A percentile compares a stretch with the other conserved stretches of the same genome.
These are phyloP conservation scores for Nematolebias whitei DNA, from an alignment of 2,113 vertebrate species.

Conservation along the genomic window DNA sequence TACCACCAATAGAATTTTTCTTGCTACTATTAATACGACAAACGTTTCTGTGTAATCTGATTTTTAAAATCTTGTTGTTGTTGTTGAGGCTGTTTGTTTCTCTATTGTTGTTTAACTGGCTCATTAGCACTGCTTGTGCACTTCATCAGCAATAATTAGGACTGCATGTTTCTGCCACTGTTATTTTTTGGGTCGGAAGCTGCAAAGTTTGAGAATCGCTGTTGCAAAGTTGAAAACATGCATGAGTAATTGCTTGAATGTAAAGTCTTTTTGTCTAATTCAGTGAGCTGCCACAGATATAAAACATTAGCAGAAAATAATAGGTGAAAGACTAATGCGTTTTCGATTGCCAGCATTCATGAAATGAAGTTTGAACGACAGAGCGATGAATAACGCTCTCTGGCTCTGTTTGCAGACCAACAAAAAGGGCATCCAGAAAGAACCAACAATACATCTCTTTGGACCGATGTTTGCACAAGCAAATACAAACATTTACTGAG, in stretches of 20 bases:
- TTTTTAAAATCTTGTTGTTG: too few species aligned
- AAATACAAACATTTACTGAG: constrained; percentile 71
- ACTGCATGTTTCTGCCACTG: neutral
- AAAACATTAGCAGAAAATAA: constrained; percentile 68
- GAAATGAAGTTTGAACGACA: constrained; percentile 60
- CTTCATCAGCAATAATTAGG: too few species aligned
- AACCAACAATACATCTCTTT: constrained; percentile 56
- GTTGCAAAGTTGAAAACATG: constrained; percentile 52
- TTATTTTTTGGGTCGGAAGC: neutral
- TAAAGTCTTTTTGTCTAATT: constrained; percentile 40
- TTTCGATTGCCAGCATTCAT: constrained; percentile 63
- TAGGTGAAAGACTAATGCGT: constrained; percentile 48
- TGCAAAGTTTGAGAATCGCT: constrained; percentile 3
- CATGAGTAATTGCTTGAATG: constrained; percentile 51
- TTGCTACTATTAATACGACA: too few species aligned
- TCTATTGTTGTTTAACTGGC: neutral
- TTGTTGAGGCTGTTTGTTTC: neutral
- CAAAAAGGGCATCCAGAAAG: constrained; percentile 40
- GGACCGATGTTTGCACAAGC: constrained; percentile 63
- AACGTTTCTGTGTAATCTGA: too few species aligned
- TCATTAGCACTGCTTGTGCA: too few species aligned
- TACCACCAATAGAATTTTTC: too few species aligned
- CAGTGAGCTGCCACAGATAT: constrained; percentile 45
- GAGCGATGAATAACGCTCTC: constrained; percentile 65
- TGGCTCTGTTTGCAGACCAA: constrained; percentile 62